phyloP scores from a whole-genome alignment of 2,797 vertebrate species.

The Anas bernieri region DNA sequence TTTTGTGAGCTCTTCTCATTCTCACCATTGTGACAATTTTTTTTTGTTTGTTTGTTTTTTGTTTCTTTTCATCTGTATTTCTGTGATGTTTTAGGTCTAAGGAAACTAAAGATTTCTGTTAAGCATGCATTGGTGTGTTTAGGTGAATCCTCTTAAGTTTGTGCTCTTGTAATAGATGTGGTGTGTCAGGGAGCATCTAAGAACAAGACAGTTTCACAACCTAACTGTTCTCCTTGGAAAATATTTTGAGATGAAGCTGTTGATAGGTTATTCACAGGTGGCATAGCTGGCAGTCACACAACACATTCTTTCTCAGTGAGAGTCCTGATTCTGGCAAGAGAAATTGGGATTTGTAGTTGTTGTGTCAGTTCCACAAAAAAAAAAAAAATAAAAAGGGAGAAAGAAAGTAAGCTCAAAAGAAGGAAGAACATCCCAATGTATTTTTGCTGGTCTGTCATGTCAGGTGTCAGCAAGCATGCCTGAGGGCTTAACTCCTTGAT shows the following conservation, averaged over 20 bases:
- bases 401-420: neutral
- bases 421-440: neutral
- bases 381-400: too few relatives aligned
- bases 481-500: neutral
- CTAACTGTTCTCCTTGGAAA: conserved; percentile 13
- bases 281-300: neutral
- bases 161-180: neutral
- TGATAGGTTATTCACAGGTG: conserved; percentile 35
- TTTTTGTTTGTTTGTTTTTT: too few relatives aligned
- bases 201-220: conserved; percentile 39
- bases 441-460: conserved; percentile 7
- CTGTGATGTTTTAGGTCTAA: neutral
- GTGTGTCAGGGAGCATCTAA: neutral
- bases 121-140: neutral
- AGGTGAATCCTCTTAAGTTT: neutral
- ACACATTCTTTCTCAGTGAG: neutral
- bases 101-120: neutral
- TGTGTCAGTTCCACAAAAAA: neutral
- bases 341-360: conserved; percentile 25
- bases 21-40: neutral
- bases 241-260: conserved; percentile 38
- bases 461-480: neutral
- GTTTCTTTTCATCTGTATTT: neutral
- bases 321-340: neutral
- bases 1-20: neutral